Evolutionary conservation across 2,888 invertebrate genomes (phyloP), one percentile per base, ranked within the genome.

Genomic region (Cerceris rybyensis): DNA sequence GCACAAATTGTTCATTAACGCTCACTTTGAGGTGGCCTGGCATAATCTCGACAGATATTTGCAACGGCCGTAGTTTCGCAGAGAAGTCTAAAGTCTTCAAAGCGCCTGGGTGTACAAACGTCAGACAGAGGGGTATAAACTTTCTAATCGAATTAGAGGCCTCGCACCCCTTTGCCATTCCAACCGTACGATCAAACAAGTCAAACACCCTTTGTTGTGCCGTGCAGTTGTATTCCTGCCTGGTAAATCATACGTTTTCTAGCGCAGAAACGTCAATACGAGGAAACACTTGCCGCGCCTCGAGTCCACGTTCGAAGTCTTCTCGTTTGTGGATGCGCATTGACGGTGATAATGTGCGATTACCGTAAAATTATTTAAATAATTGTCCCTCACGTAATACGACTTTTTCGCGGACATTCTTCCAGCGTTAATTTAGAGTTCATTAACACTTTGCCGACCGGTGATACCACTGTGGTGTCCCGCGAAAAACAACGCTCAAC

Each of bases 101-200:
- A 80, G 74, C 58, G 70, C n/a, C n/a, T 54, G 50, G 58, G 50
- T 69, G 16, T 61, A 17, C 66, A 68, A 69, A 55, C 70, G 67
- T 69, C 67, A 58, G 77, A 13, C 75, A 61, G 42, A 42, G 59
- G 64, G 71, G 59, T 63, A 65, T 70, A 71, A 82, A 82, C 78
- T 83, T 83, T 79, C 81, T 81, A 81, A 83, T 85, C 73, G 78
- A 83, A 84, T 84, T 84, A 84, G 79, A 75, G 77, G 69, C 67
- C 65, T 58, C 39, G 28, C 80, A 57, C 16, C 71, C 71, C 75
- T 75, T 67, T 72, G 73, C 71, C 71, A 64, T 73, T 79, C 66
- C 73, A 57, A 52, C 65, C 68, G 73, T 63, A 6, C 70, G 75
- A 84, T 80, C 80, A 77, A 84, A 82, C 84, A 61, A 55, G 60